Percentiles rank a stretch among this genome's conserved stretches.
Evolutionary conservation across 1,140 invertebrate genomes (phyloP).

Genomic region (Ceratitis capitata): DNA sequence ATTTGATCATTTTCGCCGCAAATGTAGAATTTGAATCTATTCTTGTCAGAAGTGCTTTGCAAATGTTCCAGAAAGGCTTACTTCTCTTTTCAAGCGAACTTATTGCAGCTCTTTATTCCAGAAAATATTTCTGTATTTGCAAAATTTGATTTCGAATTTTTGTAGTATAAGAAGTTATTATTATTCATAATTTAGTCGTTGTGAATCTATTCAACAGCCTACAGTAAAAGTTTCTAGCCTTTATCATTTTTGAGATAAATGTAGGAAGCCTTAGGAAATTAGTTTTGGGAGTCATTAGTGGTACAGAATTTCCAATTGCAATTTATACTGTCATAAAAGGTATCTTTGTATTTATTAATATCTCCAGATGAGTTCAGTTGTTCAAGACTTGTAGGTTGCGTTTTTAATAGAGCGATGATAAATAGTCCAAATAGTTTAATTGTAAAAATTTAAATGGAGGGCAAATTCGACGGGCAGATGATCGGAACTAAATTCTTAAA

Average conservation of each 20-base stretch:
- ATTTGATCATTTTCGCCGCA: neutral
- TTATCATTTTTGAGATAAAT: neutral
- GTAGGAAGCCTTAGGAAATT: neutral
- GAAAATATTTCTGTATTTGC: neutral
- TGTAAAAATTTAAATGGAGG: neutral
- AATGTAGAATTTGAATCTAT: neutral
- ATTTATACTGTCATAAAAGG: neutral
- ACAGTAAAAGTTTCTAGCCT: neutral
- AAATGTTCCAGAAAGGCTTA: constrained; percentile 22
- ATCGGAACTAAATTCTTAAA: neutral
- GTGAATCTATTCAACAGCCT: neutral
- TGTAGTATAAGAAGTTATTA: neutral
- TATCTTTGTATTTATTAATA: neutral
- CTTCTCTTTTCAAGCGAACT: neutral
- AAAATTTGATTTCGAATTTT: neutral
- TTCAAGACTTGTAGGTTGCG: neutral
- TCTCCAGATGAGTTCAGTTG: neutral
- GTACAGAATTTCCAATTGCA: neutral
- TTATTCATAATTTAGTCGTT: neutral
- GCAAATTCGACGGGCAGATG: too few species aligned
- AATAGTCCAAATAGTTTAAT: neutral
- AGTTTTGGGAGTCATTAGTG: too few species aligned
- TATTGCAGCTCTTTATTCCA: neutral
- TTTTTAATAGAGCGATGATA: neutral
- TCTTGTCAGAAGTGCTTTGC: neutral